phyloP scores from a whole-genome alignment of 1,140 invertebrate genomes.

The Rhizoglyphus robini region DNA sequence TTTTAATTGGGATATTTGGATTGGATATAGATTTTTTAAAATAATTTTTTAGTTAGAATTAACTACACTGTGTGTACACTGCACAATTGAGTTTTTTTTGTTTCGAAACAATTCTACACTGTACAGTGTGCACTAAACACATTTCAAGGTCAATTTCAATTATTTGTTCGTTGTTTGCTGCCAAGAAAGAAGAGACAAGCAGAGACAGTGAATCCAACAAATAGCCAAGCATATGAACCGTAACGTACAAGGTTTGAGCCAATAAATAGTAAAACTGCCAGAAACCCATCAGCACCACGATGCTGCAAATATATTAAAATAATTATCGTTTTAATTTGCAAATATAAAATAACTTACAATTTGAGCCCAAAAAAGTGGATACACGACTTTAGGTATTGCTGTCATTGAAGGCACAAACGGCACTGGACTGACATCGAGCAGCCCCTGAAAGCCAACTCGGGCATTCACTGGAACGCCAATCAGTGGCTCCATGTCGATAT shows the following conservation, averaged over 20 bases:
- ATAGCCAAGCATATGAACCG: background rate
- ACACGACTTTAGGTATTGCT: background rate
- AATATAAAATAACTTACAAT: background rate
- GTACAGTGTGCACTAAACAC: too few species aligned
- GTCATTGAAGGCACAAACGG: background rate
- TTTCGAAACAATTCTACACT: too few species aligned
- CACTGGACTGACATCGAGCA: background rate
- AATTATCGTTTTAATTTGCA: background rate
- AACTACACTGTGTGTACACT: too few species aligned
- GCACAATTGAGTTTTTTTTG: too few species aligned
- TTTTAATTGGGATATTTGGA: too few species aligned
- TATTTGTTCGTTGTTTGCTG: background rate
- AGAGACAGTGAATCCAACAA: background rate
- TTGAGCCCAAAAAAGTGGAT: background rate
- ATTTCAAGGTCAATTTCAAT: too few species aligned
- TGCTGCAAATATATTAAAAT: background rate
- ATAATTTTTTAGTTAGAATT: too few species aligned
- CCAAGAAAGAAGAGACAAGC: background rate
- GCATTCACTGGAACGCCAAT: background rate
- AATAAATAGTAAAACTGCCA: background rate
- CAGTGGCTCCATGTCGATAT: background rate
- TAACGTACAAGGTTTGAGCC: constrained; percentile 1
- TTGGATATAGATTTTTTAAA: too few species aligned
- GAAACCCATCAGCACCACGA: background rate
- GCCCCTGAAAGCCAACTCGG: background rate